These are phyloP conservation scores for Polypedilum vanderplanki DNA, from an alignment of 1,140 invertebrate species.

Conservation along the genomic window DNA sequence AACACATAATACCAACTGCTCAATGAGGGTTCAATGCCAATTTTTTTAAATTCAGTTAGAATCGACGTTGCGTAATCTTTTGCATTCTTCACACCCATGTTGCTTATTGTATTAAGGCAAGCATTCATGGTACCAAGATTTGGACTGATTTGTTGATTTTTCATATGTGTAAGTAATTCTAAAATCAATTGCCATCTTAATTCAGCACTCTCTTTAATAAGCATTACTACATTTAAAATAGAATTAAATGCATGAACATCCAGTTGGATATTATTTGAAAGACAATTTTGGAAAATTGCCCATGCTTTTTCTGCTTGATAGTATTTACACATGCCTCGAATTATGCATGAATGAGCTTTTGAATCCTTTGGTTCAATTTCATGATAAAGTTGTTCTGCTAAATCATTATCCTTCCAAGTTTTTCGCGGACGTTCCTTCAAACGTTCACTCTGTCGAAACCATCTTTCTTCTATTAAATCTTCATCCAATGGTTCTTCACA, in stretches of 20 bases:
- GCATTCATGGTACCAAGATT: slow-evolving; percentile 69
- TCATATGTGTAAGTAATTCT: slow-evolving; percentile 56
- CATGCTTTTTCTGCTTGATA: slow-evolving; percentile 57
- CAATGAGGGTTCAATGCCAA: slow-evolving; percentile 65
- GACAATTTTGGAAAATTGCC: slow-evolving; percentile 58
- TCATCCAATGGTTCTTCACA: slow-evolving; percentile 54
- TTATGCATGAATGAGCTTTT: slow-evolving; percentile 58
- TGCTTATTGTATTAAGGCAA: slow-evolving; percentile 51
- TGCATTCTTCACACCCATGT: slow-evolving; percentile 45
- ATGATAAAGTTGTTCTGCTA: slow-evolving; percentile 61
- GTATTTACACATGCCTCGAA: slow-evolving; percentile 67
- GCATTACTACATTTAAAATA: slow-evolving; percentile 53
- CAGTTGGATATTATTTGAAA: slow-evolving; percentile 55
- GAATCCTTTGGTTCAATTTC: slow-evolving; percentile 54
- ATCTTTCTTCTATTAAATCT: slow-evolving; percentile 70
- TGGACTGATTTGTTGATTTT: slow-evolving; percentile 50
- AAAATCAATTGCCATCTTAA: slow-evolving; percentile 54
- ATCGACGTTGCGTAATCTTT: slow-evolving; percentile 47
- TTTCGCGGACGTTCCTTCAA: slow-evolving; percentile 51
- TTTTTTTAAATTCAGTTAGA: slow-evolving; percentile 60
- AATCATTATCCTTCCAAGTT: slow-evolving; percentile 64
- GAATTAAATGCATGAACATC: slow-evolving; percentile 62
- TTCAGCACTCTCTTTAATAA: slow-evolving; percentile 56
- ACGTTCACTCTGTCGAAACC: slow-evolving; percentile 53
- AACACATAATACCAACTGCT: slow-evolving; percentile 67